Conservation (phyloP, 2,113 vertebrate genomes). For the Microtus ochrogaster region DNA sequence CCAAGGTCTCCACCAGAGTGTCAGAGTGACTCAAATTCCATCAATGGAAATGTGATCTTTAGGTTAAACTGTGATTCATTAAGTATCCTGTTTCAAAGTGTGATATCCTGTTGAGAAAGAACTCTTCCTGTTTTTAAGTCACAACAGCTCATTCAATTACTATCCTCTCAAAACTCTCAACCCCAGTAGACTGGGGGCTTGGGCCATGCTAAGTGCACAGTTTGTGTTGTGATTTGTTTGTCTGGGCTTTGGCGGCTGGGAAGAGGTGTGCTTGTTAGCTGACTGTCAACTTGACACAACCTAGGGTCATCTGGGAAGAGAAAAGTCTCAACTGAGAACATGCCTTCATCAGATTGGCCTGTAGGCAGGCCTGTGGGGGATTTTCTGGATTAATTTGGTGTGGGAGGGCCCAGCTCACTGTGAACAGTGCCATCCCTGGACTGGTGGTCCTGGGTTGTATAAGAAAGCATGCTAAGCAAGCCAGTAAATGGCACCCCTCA, state of each 20-base stretch:
- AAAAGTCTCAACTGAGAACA: neutral
- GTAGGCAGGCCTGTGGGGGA: neutral
- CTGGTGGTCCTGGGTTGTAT: neutral
- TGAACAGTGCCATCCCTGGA: neutral
- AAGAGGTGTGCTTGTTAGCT: neutral
- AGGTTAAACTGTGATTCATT: slow-evolving; percentile 40
- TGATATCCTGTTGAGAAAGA: neutral
- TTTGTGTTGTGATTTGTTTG: neutral
- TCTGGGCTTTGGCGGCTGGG: neutral
- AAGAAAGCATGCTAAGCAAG: neutral
- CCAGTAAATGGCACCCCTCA: neutral
- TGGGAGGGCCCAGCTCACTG: neutral
- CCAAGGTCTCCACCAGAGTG: neutral
- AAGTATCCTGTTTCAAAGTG: slow-evolving; percentile 23
- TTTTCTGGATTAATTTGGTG: neutral
- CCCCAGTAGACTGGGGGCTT: neutral
- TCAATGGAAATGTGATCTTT: slow-evolving; percentile 34
- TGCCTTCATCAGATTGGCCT: neutral
- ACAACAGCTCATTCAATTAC: neutral
- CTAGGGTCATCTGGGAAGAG: neutral
- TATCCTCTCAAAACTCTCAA: neutral
- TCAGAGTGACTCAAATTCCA: slow-evolving; percentile 30
- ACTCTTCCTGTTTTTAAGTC: neutral
- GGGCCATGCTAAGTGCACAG: neutral
- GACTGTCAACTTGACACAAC: neutral